A percentile compares a stretch with the other conserved stretches of the same genome.
Conservation (phyloP, 2,888 invertebrate genomes). For the Drosophila subsilvestris region DNA sequence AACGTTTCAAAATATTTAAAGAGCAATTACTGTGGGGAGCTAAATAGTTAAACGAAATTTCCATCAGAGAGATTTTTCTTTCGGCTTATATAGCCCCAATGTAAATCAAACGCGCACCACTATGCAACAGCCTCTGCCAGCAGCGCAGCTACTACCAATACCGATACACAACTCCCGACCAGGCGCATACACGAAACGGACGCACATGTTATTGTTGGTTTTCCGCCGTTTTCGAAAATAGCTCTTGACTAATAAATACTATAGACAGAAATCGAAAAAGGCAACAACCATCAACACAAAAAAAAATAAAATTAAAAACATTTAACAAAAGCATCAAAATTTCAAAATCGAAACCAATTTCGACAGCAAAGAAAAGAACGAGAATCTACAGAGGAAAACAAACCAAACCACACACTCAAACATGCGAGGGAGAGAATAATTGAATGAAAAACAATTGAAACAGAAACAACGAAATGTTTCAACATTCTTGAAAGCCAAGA, state of each 20-base stretch:
- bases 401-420: constrained; percentile 15
- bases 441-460: constrained; percentile 47
- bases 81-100: background rate
- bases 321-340: constrained; percentile 38
- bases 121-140: constrained; percentile 33
- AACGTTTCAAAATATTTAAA: background rate
- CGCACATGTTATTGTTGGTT: constrained; percentile 51
- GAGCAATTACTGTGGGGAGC: background rate
- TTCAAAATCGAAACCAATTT: constrained; percentile 47
- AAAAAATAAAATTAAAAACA: constrained; percentile 31
- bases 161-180: constrained; percentile 47
- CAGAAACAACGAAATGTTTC: constrained; percentile 27
- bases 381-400: constrained; percentile 14
- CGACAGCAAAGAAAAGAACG: constrained; percentile 28
- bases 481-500: constrained; percentile 27
- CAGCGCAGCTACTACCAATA: constrained; percentile 39
- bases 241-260: constrained; percentile 81
- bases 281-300: constrained; percentile 42
- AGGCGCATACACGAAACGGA: constrained; percentile 35
- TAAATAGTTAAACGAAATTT: constrained; percentile 2
- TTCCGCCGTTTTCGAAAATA: constrained; percentile 72
- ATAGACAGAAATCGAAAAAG: constrained; percentile 69
- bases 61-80: constrained; percentile 1
- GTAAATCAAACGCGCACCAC: constrained; percentile 25
- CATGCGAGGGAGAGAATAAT: constrained; percentile 20